phyloP scores from a whole-genome alignment of 2,797 vertebrate species.

The Anabacerthia variegaticeps region DNA sequence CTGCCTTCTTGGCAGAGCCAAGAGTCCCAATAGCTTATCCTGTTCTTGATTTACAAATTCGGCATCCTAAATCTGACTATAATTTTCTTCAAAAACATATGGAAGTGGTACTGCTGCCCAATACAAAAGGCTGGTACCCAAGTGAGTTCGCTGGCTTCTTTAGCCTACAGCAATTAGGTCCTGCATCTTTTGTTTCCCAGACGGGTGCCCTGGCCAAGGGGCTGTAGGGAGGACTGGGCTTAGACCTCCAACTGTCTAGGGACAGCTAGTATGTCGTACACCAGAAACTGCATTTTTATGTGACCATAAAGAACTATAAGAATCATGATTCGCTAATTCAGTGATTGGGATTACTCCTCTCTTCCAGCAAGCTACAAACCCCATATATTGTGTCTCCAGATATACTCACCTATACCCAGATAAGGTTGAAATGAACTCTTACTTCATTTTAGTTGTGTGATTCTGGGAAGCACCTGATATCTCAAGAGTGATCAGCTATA shows the following conservation, averaged over 20 bases:
- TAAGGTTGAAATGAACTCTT: background rate
- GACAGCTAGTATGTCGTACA: background rate
- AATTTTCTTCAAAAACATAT: background rate
- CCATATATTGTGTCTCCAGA: background rate
- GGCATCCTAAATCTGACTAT: background rate
- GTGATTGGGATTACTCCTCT: background rate
- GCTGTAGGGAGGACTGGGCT: background rate
- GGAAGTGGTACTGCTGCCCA: background rate
- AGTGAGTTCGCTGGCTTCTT: background rate
- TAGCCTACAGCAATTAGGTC: background rate
- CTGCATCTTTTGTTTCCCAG: background rate
- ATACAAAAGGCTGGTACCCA: background rate
- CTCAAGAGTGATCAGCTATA: background rate
- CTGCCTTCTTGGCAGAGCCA: background rate
- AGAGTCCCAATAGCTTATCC: background rate
- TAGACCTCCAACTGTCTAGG: background rate
- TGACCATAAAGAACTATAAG: background rate
- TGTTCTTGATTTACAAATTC: background rate
- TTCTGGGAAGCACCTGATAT: background rate
- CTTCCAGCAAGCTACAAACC: background rate
- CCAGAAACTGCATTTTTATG: background rate
- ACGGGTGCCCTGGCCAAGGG: background rate
- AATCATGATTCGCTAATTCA: background rate
- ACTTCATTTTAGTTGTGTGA: background rate
- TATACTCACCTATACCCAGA: background rate